Evolutionary conservation across 1,140 invertebrate species (phyloP).

Genomic region (Lamellibrachia luymesi): DNA sequence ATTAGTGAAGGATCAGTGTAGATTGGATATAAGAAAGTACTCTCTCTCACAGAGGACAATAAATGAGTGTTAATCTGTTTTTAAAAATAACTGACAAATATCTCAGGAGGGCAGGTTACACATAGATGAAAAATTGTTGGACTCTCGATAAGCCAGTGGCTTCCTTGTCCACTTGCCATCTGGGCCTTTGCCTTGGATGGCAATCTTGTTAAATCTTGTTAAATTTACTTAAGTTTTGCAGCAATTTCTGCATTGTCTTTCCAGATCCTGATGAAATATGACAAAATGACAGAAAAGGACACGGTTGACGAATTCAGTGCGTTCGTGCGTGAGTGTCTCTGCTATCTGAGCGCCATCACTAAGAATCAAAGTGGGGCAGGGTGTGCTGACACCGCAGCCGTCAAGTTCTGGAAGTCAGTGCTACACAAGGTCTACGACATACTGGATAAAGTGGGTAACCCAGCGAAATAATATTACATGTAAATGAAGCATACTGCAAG

Average conservation of each 20-base stretch:
- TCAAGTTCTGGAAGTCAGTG: conserved; percentile 78
- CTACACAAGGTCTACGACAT: conserved; percentile 73
- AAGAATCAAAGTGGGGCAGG: conserved; percentile 27
- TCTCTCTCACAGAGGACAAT: too few relatives aligned
- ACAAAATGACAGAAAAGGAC: conserved; percentile 7
- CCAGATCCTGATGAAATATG: not conserved
- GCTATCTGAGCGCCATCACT: conserved; percentile 40
- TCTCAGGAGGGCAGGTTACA: too few relatives aligned
- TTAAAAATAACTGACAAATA: too few relatives aligned
- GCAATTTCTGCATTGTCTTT: not conserved
- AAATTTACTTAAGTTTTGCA: too few relatives aligned
- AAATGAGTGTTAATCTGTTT: too few relatives aligned
- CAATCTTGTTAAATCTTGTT: too few relatives aligned
- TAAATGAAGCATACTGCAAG: not conserved
- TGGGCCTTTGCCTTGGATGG: too few relatives aligned
- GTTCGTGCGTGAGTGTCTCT: conserved; percentile 42
- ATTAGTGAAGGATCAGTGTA: too few relatives aligned
- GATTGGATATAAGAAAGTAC: too few relatives aligned
- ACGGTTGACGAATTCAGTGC: conserved; percentile 35
- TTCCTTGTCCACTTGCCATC: too few relatives aligned
- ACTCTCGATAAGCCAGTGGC: too few relatives aligned
- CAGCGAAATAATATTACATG: not conserved
- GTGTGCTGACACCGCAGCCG: conserved; percentile 27
- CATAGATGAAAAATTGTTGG: too few relatives aligned
- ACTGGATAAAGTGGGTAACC: conserved; percentile 48